Base-by-base conservation (phyloP, 2,888 invertebrate genomes). In the Archaeoteleia sp. region DNA sequence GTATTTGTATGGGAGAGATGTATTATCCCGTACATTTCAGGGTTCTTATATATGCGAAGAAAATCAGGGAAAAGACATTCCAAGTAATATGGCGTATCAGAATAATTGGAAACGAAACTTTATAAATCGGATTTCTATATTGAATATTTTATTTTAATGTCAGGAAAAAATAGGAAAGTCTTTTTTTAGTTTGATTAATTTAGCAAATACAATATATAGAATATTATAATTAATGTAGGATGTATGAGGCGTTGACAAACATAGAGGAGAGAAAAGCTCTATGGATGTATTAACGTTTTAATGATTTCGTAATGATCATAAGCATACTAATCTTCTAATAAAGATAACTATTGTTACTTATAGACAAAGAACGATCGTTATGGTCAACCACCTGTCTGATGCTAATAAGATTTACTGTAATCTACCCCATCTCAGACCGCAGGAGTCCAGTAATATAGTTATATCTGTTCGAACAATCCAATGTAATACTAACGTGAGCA, bases 351-450 rank as follows among this genome's bases (percentile, higher is more conserved):
- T 27, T 46, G 42, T 37, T 40, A 57, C 55, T 55, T 55, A 12
- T 30, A 49, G 45, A 51, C 49, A 49, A 51, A 53, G 49, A 42
- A 30, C 23, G 23, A 40, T 37, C 39, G 30, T 57, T 51, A 57
- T 53, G 57, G 57, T 65, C 46, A 40, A 65, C 51, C 65, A 57
- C 43, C 57, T 57, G 53, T 57, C 57, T 51, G 57, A 40, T 45
- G 40, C 40, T 65, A 51, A 58, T 65, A 65, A 57, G 57, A 57
- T 65, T 57, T 65, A 58, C 57, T 29, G 29, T 65, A 57, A 65
- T 57, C 57, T 40, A 46, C 46, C 40, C 40, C 53, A 51, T n/a
- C n/a, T 51, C 57, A 49, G 40, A 65, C 57, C 57, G 40, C 65
- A 65, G 35, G 34, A 65, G 40, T 57, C 53, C 14, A 51, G 57